phyloP scores from a whole-genome alignment of 2,113 vertebrate genomes.

The Morone chrysops region DNA sequence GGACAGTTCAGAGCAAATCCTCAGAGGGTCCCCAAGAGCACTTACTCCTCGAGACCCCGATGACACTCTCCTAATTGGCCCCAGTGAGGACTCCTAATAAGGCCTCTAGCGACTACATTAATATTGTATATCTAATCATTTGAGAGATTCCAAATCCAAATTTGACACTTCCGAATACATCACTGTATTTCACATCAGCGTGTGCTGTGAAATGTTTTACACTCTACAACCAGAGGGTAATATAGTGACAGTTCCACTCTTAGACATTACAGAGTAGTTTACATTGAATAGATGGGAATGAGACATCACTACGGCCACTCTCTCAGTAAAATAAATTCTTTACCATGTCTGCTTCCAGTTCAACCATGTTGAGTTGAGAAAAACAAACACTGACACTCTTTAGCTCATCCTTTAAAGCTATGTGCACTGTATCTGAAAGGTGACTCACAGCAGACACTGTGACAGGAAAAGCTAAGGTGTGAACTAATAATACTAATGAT shows the following conservation, averaged over 20 bases:
- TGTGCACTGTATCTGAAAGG: background rate
- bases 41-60: slow-evolving; percentile 62
- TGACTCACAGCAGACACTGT: background rate
- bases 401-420: background rate
- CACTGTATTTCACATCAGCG: slow-evolving; percentile 12
- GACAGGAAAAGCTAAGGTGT: background rate
- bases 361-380: background rate
- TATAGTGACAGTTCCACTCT: background rate
- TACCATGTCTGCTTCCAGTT: background rate
- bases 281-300: background rate
- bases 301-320: background rate
- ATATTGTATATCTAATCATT: slow-evolving; percentile 39
- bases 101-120: slow-evolving; percentile 50
- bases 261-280: background rate
- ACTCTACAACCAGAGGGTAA: background rate
- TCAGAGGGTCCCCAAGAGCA: slow-evolving; percentile 66
- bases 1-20: slow-evolving; percentile 69
- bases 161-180: slow-evolving; percentile 44
- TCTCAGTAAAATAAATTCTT: background rate
- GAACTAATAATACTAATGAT: background rate
- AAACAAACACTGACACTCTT: background rate
- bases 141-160: slow-evolving; percentile 34
- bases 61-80: slow-evolving; percentile 68
- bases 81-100: slow-evolving; percentile 62
- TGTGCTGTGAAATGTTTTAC: slow-evolving; percentile 2